Conservation (phyloP, 2,113 vertebrate species). For the Gobio gobio region DNA sequence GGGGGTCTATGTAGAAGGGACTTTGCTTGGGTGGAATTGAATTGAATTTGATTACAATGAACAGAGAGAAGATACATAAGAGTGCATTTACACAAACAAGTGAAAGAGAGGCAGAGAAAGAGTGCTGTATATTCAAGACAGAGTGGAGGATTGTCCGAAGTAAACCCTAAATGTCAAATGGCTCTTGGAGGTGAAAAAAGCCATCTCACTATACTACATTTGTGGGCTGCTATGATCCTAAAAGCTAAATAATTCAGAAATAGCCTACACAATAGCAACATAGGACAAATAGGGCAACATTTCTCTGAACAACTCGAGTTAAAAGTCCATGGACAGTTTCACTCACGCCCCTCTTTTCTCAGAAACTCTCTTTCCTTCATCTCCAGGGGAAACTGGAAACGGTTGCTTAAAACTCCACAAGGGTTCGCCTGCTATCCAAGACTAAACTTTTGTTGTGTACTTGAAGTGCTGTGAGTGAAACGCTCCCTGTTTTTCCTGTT, state of each 20-base stretch:
- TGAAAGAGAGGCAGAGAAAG: constrained; percentile 45
- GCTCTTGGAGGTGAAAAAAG: constrained; percentile 18
- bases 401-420: constrained; percentile 41
- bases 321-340: background rate
- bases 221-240: constrained; percentile 5
- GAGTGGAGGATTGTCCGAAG: constrained; percentile 36
- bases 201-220: background rate
- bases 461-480: constrained; percentile 32
- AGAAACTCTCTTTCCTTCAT: constrained; percentile 42
- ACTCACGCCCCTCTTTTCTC: constrained; percentile 1
- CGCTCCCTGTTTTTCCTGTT: constrained; percentile 27
- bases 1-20: constrained; percentile 8
- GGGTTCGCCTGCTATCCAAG: constrained; percentile 7
- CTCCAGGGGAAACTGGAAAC: constrained; percentile 47
- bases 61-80: constrained; percentile 42
- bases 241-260: constrained; percentile 34
- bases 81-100: constrained; percentile 29
- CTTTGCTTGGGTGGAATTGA: constrained; percentile 40
- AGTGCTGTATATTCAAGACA: constrained; percentile 44
- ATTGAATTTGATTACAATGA: constrained; percentile 45
- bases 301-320: background rate
- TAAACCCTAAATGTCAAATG: constrained; percentile 43
- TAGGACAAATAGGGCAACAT: background rate
- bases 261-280: background rate
- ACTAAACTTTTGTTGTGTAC: constrained; percentile 23